Percentiles rank a stretch among this genome's conserved stretches.
phyloP scores from a whole-genome alignment of 2,888 invertebrate genomes.

The Cerceris ruficornis region DNA sequence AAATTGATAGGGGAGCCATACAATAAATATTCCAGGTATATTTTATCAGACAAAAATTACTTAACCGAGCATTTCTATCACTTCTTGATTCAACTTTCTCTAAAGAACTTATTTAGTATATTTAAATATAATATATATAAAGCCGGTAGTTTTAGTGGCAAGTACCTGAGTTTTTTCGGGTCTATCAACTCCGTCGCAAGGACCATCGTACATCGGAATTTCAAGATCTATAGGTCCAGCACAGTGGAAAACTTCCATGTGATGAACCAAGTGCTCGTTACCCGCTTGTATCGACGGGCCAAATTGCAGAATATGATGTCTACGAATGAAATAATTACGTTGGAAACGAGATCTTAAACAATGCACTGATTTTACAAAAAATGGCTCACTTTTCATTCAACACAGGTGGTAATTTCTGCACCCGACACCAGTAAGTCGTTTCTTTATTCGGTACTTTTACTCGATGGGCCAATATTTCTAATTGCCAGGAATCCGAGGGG shows the following conservation, averaged over 20 bases:
- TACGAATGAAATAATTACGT: slow-evolving; percentile 31
- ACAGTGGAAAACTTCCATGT: slow-evolving; percentile 99
- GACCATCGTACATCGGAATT: slow-evolving; percentile 92
- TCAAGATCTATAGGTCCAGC: slow-evolving; percentile 86
- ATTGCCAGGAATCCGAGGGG: slow-evolving; percentile 83
- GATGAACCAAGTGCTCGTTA: slow-evolving; percentile 96
- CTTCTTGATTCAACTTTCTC: not conserved
- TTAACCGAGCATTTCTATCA: not conserved
- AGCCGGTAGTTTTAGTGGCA: not conserved
- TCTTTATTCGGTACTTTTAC: slow-evolving; percentile 91
- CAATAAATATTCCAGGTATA: not conserved
- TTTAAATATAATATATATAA: not conserved
- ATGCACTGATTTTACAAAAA: not conserved
- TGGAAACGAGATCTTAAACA: not conserved
- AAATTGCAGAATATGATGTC: slow-evolving; percentile 85
- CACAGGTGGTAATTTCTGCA: slow-evolving; percentile 89
- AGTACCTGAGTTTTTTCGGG: slow-evolving; percentile 89
- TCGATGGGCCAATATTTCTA: slow-evolving; percentile 85
- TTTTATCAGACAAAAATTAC: not conserved
- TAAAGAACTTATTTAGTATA: not conserved
- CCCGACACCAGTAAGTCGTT: slow-evolving; percentile 98
- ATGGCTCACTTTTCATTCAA: slow-evolving; percentile 87
- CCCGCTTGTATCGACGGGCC: slow-evolving; percentile 91
- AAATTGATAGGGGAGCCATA: not conserved
- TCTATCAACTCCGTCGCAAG: slow-evolving; percentile 89